Conservation (phyloP, 2,797 vertebrate species). For the Gorsachius magnificus region DNA sequence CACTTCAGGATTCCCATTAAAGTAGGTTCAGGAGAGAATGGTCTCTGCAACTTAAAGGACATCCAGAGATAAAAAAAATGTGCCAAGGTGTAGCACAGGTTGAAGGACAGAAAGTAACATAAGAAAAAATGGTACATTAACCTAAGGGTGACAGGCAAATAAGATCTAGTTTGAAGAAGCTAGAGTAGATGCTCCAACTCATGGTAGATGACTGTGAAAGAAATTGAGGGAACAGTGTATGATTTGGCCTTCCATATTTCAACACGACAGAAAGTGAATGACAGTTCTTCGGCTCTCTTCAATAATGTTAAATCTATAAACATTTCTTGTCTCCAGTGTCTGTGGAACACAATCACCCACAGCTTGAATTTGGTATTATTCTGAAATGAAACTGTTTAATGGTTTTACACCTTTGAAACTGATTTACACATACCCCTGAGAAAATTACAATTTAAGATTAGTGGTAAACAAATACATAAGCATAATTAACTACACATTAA, state of each 20-base stretch:
- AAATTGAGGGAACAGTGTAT: not conserved
- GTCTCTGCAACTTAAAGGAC: not conserved
- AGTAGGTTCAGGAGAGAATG: not conserved
- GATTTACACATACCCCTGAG: not conserved
- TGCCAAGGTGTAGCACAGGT: not conserved
- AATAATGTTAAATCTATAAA: not conserved
- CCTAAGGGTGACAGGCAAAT: not conserved
- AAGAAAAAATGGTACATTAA: not conserved
- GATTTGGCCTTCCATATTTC: not conserved
- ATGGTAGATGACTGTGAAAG: not conserved
- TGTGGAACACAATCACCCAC: not conserved
- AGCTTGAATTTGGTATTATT: not conserved
- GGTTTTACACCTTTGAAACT: not conserved
- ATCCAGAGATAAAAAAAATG: not conserved
- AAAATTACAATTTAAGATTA: not conserved
- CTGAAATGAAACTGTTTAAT: constrained; percentile 6
- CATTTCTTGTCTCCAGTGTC: not conserved
- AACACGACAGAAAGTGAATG: not conserved
- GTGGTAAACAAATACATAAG: not conserved
- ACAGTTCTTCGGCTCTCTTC: not conserved
- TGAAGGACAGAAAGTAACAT: not conserved
- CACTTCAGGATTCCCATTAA: not conserved
- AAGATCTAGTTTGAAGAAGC: not conserved
- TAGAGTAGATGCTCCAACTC: not conserved
- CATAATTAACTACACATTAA: not conserved